These are phyloP conservation scores for Nannospalax galili DNA, from an alignment of 2,113 vertebrate genomes.

Conservation along the genomic window DNA sequence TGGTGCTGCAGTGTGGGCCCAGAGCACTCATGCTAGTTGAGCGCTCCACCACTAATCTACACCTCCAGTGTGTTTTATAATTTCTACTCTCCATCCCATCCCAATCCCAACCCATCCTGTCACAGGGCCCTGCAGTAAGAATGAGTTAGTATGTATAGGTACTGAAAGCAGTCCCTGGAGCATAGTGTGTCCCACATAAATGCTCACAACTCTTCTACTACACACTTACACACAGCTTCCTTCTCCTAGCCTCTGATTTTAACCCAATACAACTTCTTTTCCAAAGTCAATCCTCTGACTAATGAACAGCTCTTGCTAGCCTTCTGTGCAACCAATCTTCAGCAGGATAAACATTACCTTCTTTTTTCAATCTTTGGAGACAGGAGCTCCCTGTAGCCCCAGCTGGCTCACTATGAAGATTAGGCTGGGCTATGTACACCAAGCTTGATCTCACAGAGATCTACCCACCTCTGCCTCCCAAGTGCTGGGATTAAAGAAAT, in stretches of 20 bases:
- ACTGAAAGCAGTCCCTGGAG: neutral
- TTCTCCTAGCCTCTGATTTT: neutral
- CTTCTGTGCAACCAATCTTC: neutral
- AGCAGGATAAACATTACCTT: neutral
- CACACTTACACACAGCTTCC: neutral
- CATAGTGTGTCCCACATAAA: neutral
- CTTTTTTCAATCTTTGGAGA: neutral
- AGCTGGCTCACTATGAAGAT: no score
- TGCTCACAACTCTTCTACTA: neutral
- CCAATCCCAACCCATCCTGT: neutral
- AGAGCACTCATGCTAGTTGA: neutral
- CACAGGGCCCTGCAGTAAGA: neutral
- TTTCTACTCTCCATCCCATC: neutral
- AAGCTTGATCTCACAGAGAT: no score
- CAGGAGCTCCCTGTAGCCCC: no score
- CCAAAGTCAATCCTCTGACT: neutral
- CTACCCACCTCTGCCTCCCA: no score
- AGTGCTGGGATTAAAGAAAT: no score
- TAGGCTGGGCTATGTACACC: no score
- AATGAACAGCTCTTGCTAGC: neutral
- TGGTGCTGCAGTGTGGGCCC: neutral
- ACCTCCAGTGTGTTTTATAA: neutral
- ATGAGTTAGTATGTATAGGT: neutral
- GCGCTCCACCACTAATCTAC: no score
- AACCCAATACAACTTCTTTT: neutral